phyloP scores from a whole-genome alignment of 2,797 vertebrate genomes.

The Cyprinella venusta region DNA sequence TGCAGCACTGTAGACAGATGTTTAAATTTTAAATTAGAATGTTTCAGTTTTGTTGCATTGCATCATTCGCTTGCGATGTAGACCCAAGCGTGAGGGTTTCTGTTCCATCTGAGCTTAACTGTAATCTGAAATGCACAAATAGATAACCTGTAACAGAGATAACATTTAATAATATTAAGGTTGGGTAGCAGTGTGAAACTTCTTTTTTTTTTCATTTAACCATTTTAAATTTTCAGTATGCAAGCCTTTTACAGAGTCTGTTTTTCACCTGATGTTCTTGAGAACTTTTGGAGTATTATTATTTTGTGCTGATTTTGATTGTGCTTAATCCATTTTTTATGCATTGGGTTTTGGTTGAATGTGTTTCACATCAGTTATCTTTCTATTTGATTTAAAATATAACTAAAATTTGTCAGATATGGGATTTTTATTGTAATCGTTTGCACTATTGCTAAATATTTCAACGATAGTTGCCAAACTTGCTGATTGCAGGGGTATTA shows the following conservation, averaged over 20 bases:
- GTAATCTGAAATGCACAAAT: neutral
- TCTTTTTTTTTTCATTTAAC: neutral
- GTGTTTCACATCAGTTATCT: constrained; percentile 7
- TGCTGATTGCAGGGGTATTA: constrained; percentile 19
- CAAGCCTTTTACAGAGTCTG: constrained; percentile 6
- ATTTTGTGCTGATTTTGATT: neutral
- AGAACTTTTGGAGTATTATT: neutral
- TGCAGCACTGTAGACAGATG: neutral
- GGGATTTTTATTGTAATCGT: constrained; percentile 39
- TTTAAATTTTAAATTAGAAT: neutral
- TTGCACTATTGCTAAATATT: constrained; percentile 57
- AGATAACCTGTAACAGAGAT: neutral
- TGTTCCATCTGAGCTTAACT: neutral
- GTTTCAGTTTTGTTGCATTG: neutral
- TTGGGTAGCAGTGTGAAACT: neutral
- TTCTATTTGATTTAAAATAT: constrained; percentile 49
- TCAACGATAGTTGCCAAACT: constrained; percentile 70
- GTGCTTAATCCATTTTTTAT: neutral
- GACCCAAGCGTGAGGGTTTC: neutral
- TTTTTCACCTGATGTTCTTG: neutral
- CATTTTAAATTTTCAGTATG: constrained; percentile 8
- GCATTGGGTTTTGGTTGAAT: neutral
- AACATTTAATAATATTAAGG: neutral
- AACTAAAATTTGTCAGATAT: constrained; percentile 59
- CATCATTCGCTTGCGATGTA: neutral